These are phyloP conservation scores for Ceyx cyanopectus DNA, from an alignment of 2,113 vertebrate species.

Conservation along the genomic window DNA sequence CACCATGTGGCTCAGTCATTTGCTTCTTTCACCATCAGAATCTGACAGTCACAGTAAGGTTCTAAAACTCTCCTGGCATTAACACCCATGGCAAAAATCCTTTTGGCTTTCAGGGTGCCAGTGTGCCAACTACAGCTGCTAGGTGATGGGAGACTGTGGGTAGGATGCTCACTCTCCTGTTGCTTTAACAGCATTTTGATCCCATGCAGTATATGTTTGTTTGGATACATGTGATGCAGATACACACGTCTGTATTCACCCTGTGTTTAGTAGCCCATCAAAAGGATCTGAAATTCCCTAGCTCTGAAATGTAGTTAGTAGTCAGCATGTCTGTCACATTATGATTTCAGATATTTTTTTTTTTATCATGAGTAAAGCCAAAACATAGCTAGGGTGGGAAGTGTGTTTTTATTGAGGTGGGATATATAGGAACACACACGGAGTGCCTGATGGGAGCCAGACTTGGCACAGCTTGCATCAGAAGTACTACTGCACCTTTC, in stretches of 20 bases:
- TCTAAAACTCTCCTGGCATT: neutral
- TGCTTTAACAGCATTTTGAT: neutral
- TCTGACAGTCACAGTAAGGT: neutral
- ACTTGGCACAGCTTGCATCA: neutral
- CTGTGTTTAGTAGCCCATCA: neutral
- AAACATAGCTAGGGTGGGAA: neutral
- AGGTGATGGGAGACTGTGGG: neutral
- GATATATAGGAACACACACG: neutral
- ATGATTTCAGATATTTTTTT: neutral
- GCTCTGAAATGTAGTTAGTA: neutral
- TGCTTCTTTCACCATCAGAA: conserved; percentile 34
- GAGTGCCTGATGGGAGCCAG: neutral
- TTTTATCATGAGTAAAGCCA: neutral
- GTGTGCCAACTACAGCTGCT: neutral
- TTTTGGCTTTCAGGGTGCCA: neutral
- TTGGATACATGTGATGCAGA: rapidly evolving
- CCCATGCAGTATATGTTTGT: rapidly evolving
- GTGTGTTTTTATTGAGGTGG: neutral
- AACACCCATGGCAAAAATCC: neutral
- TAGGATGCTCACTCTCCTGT: neutral
- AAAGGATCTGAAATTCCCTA: neutral
- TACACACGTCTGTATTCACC: neutral
- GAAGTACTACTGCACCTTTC: neutral
- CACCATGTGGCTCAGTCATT: conserved; percentile 27
- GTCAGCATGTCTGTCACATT: neutral